phyloP scores from a whole-genome alignment of 2,113 vertebrate species.

The Terrapene triunguis region DNA sequence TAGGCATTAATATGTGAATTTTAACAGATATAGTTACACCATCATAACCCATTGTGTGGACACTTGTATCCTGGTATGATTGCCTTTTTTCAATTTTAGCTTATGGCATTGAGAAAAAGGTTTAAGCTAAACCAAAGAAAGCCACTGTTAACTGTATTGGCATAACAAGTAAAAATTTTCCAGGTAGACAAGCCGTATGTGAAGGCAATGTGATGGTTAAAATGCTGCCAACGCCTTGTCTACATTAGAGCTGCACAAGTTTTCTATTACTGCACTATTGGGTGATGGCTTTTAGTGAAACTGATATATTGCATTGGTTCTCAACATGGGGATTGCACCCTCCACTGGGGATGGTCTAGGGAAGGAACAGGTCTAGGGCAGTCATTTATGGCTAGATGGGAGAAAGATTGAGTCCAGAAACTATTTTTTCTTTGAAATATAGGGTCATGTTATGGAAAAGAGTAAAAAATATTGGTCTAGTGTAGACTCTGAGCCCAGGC shows the following conservation, averaged over 20 bases:
- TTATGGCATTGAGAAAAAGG: background rate
- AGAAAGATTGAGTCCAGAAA: background rate
- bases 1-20: background rate
- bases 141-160: conserved; percentile 9
- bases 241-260: background rate
- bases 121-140: background rate
- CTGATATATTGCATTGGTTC: background rate
- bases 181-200: background rate
- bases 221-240: background rate
- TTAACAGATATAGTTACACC: background rate
- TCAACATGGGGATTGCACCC: background rate
- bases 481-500: background rate
- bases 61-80: background rate
- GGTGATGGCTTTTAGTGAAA: background rate
- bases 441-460: background rate
- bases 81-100: background rate
- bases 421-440: background rate
- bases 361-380: background rate
- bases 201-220: conserved; percentile 3
- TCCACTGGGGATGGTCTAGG: background rate
- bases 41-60: background rate
- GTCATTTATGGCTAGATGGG: background rate
- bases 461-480: background rate
- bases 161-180: conserved; percentile 27
- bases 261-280: background rate